A percentile compares a stretch with the other conserved stretches of the same genome.
Evolutionary conservation across 2,888 invertebrate species (phyloP).

Genomic region (Arctia plantaginis): DNA sequence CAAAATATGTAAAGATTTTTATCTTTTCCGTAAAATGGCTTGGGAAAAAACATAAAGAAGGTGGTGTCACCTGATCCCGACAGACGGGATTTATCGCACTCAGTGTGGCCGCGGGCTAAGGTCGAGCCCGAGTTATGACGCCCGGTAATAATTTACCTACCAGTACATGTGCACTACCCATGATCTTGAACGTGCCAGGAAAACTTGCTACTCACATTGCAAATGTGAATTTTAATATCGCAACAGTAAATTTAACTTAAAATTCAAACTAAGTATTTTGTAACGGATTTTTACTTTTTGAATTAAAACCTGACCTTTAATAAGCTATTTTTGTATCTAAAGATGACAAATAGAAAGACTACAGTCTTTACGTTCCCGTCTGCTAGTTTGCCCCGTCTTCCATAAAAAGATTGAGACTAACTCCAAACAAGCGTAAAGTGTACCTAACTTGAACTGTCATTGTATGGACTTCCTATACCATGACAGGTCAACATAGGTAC

Average conservation of each 20-base stretch:
- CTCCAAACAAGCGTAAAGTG: no score
- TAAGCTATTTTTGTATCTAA: no score
- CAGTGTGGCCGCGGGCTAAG: conserved; percentile 85
- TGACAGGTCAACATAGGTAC: no score
- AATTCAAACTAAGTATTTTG: background rate
- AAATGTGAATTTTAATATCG: conserved; percentile 7
- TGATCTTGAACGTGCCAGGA: conserved; percentile 26
- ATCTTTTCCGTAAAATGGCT: conserved; percentile 87
- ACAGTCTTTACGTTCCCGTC: no score
- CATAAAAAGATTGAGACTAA: no score
- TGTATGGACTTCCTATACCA: no score
- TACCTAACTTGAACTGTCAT: no score
- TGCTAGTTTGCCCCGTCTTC: no score
- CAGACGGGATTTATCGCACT: conserved; percentile 80
- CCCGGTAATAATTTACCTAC: conserved; percentile 80
- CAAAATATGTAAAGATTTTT: conserved; percentile 87
- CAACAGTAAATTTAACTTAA: background rate
- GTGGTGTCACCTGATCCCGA: conserved; percentile 87
- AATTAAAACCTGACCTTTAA: no score
- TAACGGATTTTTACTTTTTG: no score
- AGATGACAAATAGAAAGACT: no score
- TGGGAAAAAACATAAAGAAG: conserved; percentile 88
- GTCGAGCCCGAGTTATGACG: conserved; percentile 81
- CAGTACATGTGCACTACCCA: conserved; percentile 51
- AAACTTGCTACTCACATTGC: conserved; percentile 1